These are phyloP conservation scores for Notarius quadriscutis DNA, from an alignment of 2,113 vertebrate species.

Conservation along the genomic window DNA sequence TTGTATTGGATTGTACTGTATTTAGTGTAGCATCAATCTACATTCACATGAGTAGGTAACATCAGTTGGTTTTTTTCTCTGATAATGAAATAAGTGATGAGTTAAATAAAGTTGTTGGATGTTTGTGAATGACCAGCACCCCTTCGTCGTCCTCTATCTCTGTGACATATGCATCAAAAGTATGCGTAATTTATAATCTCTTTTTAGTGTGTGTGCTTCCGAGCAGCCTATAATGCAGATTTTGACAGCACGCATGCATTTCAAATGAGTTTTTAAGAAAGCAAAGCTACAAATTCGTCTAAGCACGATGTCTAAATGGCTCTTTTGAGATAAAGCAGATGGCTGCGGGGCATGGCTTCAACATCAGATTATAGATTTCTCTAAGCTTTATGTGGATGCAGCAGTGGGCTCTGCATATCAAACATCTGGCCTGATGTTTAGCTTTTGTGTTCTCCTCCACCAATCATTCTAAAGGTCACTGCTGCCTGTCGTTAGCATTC, in stretches of 20 bases:
- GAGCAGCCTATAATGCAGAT: constrained; percentile 59
- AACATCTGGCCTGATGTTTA: constrained; percentile 5
- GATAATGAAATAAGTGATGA: neutral
- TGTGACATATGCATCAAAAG: constrained; percentile 30
- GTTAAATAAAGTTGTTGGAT: neutral
- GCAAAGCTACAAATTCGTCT: constrained; percentile 31
- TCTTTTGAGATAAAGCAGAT: constrained; percentile 44
- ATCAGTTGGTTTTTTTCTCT: neutral
- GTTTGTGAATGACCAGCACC: neutral
- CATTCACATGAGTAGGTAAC: neutral
- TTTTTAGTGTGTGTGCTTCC: constrained; percentile 48
- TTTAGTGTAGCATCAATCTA: neutral
- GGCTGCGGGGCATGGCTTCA: neutral
- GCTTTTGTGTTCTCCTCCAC: constrained; percentile 5
- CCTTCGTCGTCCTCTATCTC: constrained; percentile 10
- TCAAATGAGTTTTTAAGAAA: constrained; percentile 49
- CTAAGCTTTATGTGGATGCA: neutral
- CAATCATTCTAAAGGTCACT: constrained; percentile 25
- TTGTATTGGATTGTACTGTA: neutral
- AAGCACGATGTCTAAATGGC: constrained; percentile 9
- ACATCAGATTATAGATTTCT: neutral
- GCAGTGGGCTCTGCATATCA: constrained; percentile 9
- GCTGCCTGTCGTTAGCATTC: neutral
- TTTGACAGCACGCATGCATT: constrained; percentile 57
- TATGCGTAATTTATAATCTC: constrained; percentile 63